These are phyloP conservation scores for Limnothrissa miodon DNA, from an alignment of 2,113 vertebrate genomes.

Conservation along the genomic window DNA sequence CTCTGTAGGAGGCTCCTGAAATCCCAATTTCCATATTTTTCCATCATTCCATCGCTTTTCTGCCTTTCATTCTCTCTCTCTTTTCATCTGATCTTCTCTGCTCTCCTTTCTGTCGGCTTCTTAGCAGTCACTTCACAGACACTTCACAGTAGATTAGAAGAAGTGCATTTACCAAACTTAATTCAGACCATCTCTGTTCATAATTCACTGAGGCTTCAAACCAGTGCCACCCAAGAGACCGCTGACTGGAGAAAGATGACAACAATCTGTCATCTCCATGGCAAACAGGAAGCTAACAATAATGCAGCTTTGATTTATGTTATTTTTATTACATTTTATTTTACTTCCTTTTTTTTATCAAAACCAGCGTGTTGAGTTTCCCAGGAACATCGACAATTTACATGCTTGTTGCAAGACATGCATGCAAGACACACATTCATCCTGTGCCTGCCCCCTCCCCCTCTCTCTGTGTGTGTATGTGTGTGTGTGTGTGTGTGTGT, in stretches of 20 bases:
- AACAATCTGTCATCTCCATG: not conserved
- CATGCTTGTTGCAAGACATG: not conserved
- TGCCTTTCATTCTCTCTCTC: not conserved
- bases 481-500: not conserved
- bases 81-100: not conserved
- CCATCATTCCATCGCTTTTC: not conserved
- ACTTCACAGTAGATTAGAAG: not conserved
- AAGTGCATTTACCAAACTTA: not conserved
- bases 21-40: not conserved
- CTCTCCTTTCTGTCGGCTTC: not conserved
- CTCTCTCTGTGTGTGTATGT: not conserved
- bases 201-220: not conserved
- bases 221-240: not conserved
- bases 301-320: not conserved
- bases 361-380: not conserved
- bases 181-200: not conserved
- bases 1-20: not conserved
- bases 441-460: not conserved
- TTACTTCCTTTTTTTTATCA: not conserved
- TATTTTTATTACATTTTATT: not conserved
- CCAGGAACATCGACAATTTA: not conserved
- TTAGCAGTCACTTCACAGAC: not conserved
- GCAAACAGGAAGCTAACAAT: not conserved
- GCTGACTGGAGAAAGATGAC: not conserved
- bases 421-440: not conserved